Evolutionary conservation across 2,113 vertebrate genomes (phyloP).

Genomic region (Polypterus bichir): DNA sequence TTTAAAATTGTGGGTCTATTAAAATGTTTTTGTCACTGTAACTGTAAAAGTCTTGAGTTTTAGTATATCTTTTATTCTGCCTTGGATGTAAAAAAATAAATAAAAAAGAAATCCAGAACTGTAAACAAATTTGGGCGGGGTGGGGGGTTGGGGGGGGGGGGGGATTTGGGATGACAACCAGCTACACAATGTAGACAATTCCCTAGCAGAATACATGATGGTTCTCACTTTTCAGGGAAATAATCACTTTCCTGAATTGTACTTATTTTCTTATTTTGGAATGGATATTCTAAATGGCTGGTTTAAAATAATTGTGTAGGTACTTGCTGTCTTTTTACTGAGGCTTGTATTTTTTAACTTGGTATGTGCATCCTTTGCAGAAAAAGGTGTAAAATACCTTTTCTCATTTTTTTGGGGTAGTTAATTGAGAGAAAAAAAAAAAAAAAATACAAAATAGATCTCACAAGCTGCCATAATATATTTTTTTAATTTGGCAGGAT

Average conservation of each 20-base stretch:
- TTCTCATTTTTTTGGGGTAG: conserved; percentile 48
- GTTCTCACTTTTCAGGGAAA: conserved; percentile 71
- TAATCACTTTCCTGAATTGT: conserved; percentile 76
- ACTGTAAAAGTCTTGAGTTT: conserved; percentile 97
- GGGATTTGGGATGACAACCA: conserved; percentile 8
- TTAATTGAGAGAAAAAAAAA: conserved; percentile 75
- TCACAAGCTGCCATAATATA: conserved; percentile 81
- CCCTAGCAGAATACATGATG: conserved; percentile 61
- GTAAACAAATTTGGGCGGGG: conserved; percentile 30
- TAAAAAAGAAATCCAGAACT: conserved; percentile 32
- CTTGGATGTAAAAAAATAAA: conserved; percentile 91
- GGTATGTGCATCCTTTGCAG: conserved; percentile 76
- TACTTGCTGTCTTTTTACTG: conserved; percentile 88
- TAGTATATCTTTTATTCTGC: conserved; percentile 91
- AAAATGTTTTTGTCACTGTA: conserved; percentile 97
- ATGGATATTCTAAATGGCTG: conserved; percentile 84
- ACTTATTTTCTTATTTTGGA: conserved; percentile 80
- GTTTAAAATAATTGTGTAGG: conserved; percentile 83
- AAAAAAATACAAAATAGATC: conserved; percentile 42
- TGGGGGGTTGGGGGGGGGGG: neutral
- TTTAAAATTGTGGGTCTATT: conserved; percentile 94
- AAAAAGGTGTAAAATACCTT: conserved; percentile 76
- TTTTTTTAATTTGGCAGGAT: conserved; percentile 85
- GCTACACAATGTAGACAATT: conserved; percentile 65
- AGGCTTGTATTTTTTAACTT: conserved; percentile 90